phyloP scores from a whole-genome alignment of 2,797 vertebrate species.

The Acipenser ruthenus region DNA sequence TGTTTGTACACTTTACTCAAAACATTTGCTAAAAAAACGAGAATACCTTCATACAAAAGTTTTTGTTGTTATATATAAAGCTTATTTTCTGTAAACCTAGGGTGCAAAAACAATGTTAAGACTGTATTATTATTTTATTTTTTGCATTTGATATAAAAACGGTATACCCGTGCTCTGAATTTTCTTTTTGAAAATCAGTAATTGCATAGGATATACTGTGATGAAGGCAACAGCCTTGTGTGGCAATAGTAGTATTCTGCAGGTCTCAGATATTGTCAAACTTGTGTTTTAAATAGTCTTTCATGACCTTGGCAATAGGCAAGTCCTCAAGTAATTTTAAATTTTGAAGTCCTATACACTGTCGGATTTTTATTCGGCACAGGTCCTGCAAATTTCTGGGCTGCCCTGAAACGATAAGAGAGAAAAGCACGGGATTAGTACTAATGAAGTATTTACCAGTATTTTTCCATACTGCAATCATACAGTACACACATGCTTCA shows the following conservation, averaged over 20 bases:
- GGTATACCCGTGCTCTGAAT: constrained; percentile 67
- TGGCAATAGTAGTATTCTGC: constrained; percentile 45
- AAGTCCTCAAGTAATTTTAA: constrained; percentile 90
- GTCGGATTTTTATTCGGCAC: constrained; percentile 95
- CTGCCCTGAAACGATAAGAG: constrained; percentile 61
- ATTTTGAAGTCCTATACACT: constrained; percentile 94
- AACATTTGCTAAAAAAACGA: not conserved
- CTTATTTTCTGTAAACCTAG: constrained; percentile 47
- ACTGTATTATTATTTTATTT: constrained; percentile 25
- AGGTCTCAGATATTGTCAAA: constrained; percentile 82
- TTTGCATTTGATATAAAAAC: constrained; percentile 52
- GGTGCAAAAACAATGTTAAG: constrained; percentile 67
- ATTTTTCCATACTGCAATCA: no score
- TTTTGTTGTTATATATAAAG: not conserved
- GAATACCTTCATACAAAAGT: not conserved
- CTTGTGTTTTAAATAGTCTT: constrained; percentile 99
- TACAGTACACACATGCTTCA: no score
- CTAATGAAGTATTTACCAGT: no score
- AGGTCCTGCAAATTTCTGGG: constrained; percentile 91
- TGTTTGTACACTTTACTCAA: not conserved
- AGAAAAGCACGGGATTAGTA: not conserved
- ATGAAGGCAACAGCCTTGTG: constrained; percentile 59
- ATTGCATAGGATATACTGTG: constrained; percentile 93
- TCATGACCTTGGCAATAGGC: constrained; percentile 95
- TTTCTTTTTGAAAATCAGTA: constrained; percentile 58